Percentiles rank a stretch among this genome's conserved stretches.
Conservation (phyloP, 92 coral and sea anemone genomes). For the Actinernus sp. region DNA sequence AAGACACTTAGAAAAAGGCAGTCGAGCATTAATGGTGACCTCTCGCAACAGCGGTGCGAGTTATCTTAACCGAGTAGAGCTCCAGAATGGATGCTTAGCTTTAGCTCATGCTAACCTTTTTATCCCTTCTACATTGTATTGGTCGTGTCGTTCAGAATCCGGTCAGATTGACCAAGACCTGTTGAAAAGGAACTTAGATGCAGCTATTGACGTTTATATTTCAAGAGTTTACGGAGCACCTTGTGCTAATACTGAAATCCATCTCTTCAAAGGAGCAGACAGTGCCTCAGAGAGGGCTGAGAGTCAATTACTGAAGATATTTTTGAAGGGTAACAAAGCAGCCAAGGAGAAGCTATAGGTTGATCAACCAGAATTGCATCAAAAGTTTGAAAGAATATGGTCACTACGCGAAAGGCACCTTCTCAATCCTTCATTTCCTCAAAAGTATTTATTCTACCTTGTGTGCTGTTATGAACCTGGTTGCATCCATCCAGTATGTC, state of each 20-base stretch:
- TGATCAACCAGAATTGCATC: conserved; percentile 28
- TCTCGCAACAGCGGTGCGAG: conserved; percentile 66
- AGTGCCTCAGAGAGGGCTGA: conserved; percentile 9
- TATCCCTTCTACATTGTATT: conserved; percentile 51
- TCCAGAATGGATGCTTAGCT: conserved; percentile 57
- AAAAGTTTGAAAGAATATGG: conserved; percentile 48
- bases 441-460: conserved; percentile 54
- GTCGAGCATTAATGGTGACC: conserved; percentile 35
- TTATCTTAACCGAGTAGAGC: conserved; percentile 57
- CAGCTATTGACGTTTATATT: conserved; percentile 67
- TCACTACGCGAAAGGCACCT: conserved; percentile 45
- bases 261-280: conserved; percentile 60
- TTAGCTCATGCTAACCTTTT: conserved; percentile 53
- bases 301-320: conserved; percentile 36
- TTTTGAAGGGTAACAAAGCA: conserved; percentile 43
- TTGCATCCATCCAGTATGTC: conserved; percentile 53
- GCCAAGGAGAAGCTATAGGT: conserved; percentile 26
- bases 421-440: conserved; percentile 24
- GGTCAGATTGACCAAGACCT: conserved; percentile 28
- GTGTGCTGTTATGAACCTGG: conserved; percentile 46
- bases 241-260: conserved; percentile 63
- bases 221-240: conserved; percentile 69
- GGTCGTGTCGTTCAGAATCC: conserved; percentile 28
- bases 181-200: conserved; percentile 48
- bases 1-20: conserved; percentile 44